Percentiles rank a stretch among this genome's conserved stretches.
Evolutionary conservation across 2,888 invertebrate species (phyloP).

Genomic region (Lysandra bellargus): DNA sequence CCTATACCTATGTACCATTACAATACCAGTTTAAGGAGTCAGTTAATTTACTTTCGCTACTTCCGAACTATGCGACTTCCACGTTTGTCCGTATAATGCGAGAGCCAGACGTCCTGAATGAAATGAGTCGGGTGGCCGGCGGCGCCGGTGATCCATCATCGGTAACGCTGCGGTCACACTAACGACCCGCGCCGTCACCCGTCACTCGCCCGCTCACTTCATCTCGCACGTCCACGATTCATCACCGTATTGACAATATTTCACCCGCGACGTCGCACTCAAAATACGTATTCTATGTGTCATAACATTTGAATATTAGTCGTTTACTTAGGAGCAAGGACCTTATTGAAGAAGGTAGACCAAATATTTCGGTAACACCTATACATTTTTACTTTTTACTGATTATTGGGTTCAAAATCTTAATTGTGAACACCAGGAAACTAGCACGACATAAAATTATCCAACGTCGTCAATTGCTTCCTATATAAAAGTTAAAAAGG

Average conservation of each 20-base stretch:
- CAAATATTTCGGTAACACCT: too few relatives aligned
- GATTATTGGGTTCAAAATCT: too few relatives aligned
- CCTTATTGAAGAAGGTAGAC: background rate
- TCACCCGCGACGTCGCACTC: conserved; percentile 34
- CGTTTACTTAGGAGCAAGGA: background rate
- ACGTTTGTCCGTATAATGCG: conserved; percentile 44
- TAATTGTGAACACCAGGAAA: too few relatives aligned
- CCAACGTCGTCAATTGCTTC: background rate
- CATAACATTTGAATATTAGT: conserved; percentile 7
- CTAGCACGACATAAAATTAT: background rate
- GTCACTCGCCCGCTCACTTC: conserved; percentile 40
- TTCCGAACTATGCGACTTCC: background rate
- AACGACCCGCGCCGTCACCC: conserved; percentile 61
- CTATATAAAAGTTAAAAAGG: background rate
- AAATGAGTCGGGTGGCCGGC: conserved; percentile 74
- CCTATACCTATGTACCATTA: background rate
- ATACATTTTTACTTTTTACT: too few relatives aligned
- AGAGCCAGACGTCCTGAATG: conserved; percentile 66
- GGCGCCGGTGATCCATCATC: conserved; percentile 72
- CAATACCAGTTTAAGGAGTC: background rate
- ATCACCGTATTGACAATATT: conserved; percentile 46
- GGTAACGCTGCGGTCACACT: conserved; percentile 67
- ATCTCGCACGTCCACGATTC: conserved; percentile 42
- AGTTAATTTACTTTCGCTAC: background rate
- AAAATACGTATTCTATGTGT: conserved; percentile 16